Evolutionary conservation across 2,888 invertebrate genomes (phyloP).

Genomic region (Clusia tigrina): DNA sequence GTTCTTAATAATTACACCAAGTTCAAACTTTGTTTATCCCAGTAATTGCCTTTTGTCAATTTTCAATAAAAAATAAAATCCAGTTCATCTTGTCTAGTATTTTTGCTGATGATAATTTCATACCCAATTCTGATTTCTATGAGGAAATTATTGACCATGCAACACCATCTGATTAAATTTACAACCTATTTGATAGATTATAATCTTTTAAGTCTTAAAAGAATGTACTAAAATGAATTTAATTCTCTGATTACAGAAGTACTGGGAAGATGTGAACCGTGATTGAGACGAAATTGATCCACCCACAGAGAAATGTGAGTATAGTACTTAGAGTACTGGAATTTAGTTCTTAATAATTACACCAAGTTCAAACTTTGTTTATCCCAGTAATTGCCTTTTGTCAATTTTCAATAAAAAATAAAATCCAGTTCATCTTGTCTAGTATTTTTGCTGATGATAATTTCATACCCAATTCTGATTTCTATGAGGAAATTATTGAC

Average conservation of each 20-base stretch:
- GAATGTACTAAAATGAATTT: neutral
- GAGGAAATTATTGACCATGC: constrained; percentile 39
- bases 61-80: neutral
- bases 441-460: constrained; percentile 40
- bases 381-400: too few species aligned
- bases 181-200: neutral
- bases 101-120: constrained; percentile 44
- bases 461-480: constrained; percentile 41
- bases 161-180: constrained; percentile 26
- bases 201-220: neutral
- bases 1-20: too few species aligned
- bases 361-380: too few species aligned
- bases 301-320: neutral
- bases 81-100: neutral
- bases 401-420: neutral
- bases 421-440: neutral
- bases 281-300: neutral
- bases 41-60: neutral
- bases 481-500: constrained; percentile 40
- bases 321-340: too few species aligned
- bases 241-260: neutral
- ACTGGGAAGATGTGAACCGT: too few species aligned
- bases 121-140: constrained; percentile 39
- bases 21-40: too few species aligned
- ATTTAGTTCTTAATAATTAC: too few species aligned